Base-by-base conservation (phyloP, 2,888 invertebrate species). In the Lasioglossum oenotherae region DNA sequence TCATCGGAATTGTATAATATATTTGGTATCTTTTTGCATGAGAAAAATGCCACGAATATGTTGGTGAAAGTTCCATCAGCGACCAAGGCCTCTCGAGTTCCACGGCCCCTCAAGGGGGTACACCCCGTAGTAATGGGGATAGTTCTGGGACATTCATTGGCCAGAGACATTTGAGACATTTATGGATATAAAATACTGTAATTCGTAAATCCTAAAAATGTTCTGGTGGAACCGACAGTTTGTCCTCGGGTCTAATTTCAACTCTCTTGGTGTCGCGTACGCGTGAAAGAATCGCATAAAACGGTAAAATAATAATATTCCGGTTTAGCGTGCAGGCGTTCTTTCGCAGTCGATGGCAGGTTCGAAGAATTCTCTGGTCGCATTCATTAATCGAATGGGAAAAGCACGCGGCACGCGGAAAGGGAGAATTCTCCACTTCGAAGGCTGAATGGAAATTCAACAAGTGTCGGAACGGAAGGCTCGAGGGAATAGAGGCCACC, bases 381-480 rank as follows among this genome's bases (percentile, higher is more conserved):
- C 72, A 60, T 79, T 60, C 60, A 49, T 80, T 69, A 60, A 64
- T 14, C 35, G 49, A 49, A 8, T n/a, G 76, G 77, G 71, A 74
- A 31, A 72, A 60, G 46, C 35, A 16, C 74, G 72, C 67, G 82
- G 41, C 35, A 16, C 74, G 72, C 67, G 82, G 46, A 35, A 74
- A 80, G 46, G 80, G 67, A 80, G 82, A 84, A 82, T 82, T 82
- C 82, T 77, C 78, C 82, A 69, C 82, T 85, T 67, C 60, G 81
- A 53, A 77, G 73, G 84, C 74, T 84, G 88, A 90, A 86, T 89
- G 89, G 91, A 88, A 90, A 91, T 90, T 90, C 90, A 90, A 90
- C 90, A 90, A 90, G 90, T 89, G 90, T 86, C 87, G 86, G 84
- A 69, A 80, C 78, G 84, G 41, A 81, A 76, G 83, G 19, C 86